Base-by-base conservation (phyloP, 2,888 invertebrate species). In the Rotaria magnacalcarata region DNA sequence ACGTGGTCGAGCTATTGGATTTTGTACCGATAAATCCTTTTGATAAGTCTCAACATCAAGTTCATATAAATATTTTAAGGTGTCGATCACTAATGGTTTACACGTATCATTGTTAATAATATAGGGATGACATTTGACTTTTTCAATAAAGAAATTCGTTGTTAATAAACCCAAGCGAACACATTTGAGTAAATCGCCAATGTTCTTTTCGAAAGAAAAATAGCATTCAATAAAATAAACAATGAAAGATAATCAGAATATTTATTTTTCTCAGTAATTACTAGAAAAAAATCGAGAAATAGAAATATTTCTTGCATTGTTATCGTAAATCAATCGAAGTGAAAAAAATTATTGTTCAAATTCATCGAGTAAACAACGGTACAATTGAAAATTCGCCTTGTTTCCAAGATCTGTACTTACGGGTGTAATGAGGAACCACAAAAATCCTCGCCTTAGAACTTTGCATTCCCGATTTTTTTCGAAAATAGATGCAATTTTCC, bases 31-130 rank as follows among this genome's bases (percentile, higher is more conserved):
- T 10, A 91, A 85, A 47, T 88, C 75, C 86, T 86, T 52, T 90
- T 94, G 91, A 85, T 92, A 94, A 90, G 93, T 93, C 87, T 95
- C 95, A 93, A 95, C 95, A 92, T 96, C 96, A 89, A 96, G 92
- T 90, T 96, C 96, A 91, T 96, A 96, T 84, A 96, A 93, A 91
- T 96, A 96, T 90, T 95, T 95, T 67, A 96, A 92, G 0, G 96
- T 96, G 90, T 96, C 96, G 58, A 96, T 95, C 88, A 96, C 94
- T 88, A 96, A 93, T 0, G 96, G 96, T 27, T 95, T 93, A 88
- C 96, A 95, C 19, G 94, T 94, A 88, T 95, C 95, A 89, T 95
- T 94, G 85, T 94, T 94, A 21, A 93, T 93, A 0, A 97, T 95
- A 90, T 95, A 96, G 0, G 94, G 94, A 90, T 96, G 95, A 84